A percentile compares a stretch with the other conserved stretches of the same genome.
phyloP scores from a whole-genome alignment of 1,140 invertebrate species.

The Vanessa atalanta region DNA sequence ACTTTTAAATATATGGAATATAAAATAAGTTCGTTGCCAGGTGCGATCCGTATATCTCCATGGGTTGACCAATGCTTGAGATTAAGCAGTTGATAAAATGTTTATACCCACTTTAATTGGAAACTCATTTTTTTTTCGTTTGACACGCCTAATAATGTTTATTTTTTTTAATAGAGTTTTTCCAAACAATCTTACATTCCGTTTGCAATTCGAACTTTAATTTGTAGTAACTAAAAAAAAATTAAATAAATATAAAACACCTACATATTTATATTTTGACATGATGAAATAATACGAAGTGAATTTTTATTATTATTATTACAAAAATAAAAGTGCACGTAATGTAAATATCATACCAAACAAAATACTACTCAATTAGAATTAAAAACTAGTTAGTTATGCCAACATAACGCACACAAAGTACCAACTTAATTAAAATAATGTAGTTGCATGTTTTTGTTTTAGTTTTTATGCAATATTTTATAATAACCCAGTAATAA shows the following conservation, averaged over 20 bases:
- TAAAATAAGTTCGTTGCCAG: conserved; percentile 19
- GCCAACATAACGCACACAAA: not conserved
- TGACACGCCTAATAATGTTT: not conserved
- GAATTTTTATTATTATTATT: too few relatives aligned
- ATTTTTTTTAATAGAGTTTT: not conserved
- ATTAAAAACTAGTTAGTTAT: too few relatives aligned
- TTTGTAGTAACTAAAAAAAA: too few relatives aligned
- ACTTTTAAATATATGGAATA: conserved; percentile 1
- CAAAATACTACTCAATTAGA: too few relatives aligned
- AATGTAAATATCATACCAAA: too few relatives aligned
- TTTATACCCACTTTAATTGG: conserved; percentile 4
- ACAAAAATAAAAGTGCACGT: too few relatives aligned
- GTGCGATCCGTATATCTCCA: conserved; percentile 16
- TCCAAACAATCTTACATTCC: not conserved
- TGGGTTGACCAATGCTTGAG: conserved; percentile 14
- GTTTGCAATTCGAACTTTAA: not conserved
- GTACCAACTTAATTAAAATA: not conserved
- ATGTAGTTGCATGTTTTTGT: not conserved
- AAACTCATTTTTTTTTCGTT: not conserved
- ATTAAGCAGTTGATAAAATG: conserved; percentile 6
- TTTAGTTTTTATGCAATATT: not conserved
- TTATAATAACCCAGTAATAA: conserved; percentile 8
- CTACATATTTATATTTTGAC: too few relatives aligned
- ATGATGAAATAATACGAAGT: too few relatives aligned
- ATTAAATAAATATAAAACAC: too few relatives aligned